These are phyloP conservation scores for Halisarca cf. caerulea DNA, from an alignment of 37 sponge, comb jelly and placozoan species.

Conservation along the genomic window DNA sequence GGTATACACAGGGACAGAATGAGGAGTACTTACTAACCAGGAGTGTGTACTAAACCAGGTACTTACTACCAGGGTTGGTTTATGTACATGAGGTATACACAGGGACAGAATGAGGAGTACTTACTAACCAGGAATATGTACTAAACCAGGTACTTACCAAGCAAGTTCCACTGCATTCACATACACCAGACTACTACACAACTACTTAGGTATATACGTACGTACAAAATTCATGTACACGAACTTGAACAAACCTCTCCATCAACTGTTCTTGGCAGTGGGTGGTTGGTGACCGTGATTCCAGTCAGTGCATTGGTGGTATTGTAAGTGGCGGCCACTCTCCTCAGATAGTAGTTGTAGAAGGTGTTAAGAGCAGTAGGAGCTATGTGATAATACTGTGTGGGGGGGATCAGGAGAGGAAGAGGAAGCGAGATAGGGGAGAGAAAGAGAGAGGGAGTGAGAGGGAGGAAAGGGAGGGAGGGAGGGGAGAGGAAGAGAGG, in stretches of 20 bases:
- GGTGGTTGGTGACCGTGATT: constrained; percentile 66
- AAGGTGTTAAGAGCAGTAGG: constrained; percentile 74
- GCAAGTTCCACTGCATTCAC: neutral
- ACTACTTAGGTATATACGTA: too few relatives aligned
- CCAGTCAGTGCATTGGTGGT: constrained; percentile 1
- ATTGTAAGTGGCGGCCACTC: constrained; percentile 2
- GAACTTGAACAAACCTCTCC: constrained; percentile 15
- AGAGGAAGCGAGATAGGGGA: constrained; percentile 7
- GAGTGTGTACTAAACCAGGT: too few relatives aligned
- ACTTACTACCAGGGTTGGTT: too few relatives aligned
- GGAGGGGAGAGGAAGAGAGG: constrained; percentile 17
- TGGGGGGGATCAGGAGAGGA: too few relatives aligned
- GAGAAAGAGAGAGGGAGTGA: neutral
- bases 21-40: too few relatives aligned
- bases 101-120: too few relatives aligned
- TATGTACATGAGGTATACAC: too few relatives aligned
- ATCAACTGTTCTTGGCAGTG: constrained; percentile 54
- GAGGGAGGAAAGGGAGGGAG: constrained; percentile 22
- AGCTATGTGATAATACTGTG: constrained; percentile 67
- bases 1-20: too few relatives aligned
- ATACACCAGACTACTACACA: too few relatives aligned
- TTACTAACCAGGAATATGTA: too few relatives aligned
- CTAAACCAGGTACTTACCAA: neutral
- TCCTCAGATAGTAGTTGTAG: constrained; percentile 43
- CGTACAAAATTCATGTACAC: neutral